Evolutionary conservation across 2,797 vertebrate genomes (phyloP).

Genomic region (Knipowitschia caucasica): DNA sequence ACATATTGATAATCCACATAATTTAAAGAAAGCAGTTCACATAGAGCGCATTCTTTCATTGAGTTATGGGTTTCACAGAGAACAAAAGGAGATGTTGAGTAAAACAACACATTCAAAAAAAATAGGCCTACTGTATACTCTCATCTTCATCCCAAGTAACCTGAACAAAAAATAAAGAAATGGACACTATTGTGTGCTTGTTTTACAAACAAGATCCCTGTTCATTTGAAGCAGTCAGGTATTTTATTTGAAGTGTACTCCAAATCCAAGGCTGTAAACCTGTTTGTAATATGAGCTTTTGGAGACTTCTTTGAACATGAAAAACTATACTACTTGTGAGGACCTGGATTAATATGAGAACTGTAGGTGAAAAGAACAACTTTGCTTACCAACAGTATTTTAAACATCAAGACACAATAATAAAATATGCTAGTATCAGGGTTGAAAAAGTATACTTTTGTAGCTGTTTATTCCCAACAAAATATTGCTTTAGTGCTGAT

Average conservation of each 20-base stretch:
- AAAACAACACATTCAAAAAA: not conserved
- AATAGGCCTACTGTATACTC: too few species aligned
- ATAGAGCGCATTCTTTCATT: too few species aligned
- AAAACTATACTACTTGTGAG: conserved; percentile 20
- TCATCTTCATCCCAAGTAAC: conserved; percentile 4
- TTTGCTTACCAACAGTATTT: conserved; percentile 16
- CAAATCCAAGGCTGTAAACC: conserved; percentile 34
- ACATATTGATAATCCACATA: too few species aligned
- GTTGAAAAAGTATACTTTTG: too few species aligned
- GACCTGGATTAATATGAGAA: conserved; percentile 13
- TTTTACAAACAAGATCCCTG: conserved; percentile 24
- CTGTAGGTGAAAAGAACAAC: conserved; percentile 6
- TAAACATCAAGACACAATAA: conserved; percentile 14
- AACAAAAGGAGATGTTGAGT: not conserved
- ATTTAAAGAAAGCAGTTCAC: too few species aligned
- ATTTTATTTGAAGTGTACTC: conserved; percentile 17
- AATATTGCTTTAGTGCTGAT: too few species aligned
- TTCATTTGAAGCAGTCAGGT: conserved; percentile 32
- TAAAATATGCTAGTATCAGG: conserved; percentile 16
- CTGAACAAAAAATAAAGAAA: not conserved
- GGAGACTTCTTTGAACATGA: conserved; percentile 36
- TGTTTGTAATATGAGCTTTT: conserved; percentile 45
- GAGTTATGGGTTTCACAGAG: too few species aligned
- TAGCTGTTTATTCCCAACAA: too few species aligned
- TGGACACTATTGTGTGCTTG: conserved; percentile 2